Base-by-base conservation (phyloP, 2,888 invertebrate genomes). In the Latheticus oryzae region DNA sequence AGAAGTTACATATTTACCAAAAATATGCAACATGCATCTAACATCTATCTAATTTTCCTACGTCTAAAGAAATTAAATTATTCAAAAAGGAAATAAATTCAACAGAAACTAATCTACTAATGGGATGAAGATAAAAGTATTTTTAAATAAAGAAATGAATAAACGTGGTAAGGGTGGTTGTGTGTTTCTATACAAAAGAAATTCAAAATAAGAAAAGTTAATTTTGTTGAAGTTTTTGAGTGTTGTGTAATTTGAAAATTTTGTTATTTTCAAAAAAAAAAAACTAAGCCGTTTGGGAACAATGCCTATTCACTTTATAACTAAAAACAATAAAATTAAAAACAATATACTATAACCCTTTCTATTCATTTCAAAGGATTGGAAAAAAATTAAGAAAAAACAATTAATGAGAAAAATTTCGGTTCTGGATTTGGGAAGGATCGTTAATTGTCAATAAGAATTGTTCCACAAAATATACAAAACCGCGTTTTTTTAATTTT, bases 401-500 rank as follows among this genome's bases (percentile, higher is more conserved):
- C n/a, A n/a, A n/a, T n/a, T n/a, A n/a, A n/a, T n/a, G n/a, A n/a
- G n/a, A n/a, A n/a, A n/a, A n/a, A n/a, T n/a, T n/a, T n/a, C n/a
- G n/a, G n/a, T n/a, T n/a, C n/a, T n/a, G n/a, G n/a, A n/a, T n/a
- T n/a, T n/a, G n/a, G n/a, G n/a, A n/a, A n/a, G n/a, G n/a, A 12
- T 5, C n/a, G 17, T 9, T 61, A 55, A 61, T 65, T 61, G 67
- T 67, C 62, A 68, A 69, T 66, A 68, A 68, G 69, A 67, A 69
- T 68, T 69, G 68, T 68, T 67, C 69, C 66, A 65, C 66, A 68
- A 69, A 65, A 64, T 64, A 65, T 65, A 65, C 66, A 68, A 53
- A 45, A 67, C 52, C 59, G 54, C 57, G 43, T 32, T 55, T n/a
- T n/a, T n/a, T n/a, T 50, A 52, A 58, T 53, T 58, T 50, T 57